A percentile compares a stretch with the other conserved stretches of the same genome.
Conservation (phyloP, 2,888 invertebrate genomes). For the Allacma fusca region DNA sequence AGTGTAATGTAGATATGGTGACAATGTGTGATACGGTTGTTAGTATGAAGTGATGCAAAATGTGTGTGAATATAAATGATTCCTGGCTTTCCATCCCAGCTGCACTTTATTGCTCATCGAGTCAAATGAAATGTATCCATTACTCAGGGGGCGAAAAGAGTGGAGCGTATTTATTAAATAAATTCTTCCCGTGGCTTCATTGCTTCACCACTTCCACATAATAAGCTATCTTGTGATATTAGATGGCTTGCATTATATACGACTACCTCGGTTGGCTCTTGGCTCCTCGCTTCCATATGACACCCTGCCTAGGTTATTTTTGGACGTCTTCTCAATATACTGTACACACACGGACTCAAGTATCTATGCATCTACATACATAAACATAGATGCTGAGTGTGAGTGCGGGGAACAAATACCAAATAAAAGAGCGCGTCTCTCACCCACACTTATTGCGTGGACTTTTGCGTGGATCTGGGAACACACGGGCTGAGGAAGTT, state of each 20-base stretch:
- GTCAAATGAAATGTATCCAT: constrained; percentile 36
- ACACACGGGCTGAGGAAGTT: neutral
- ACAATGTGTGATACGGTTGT: neutral
- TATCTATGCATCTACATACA: no score
- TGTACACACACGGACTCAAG: no score
- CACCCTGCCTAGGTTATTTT: no score
- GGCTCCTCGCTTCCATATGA: no score
- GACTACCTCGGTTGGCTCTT: no score
- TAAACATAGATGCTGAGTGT: no score
- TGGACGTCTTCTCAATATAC: no score
- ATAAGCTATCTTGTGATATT: neutral
- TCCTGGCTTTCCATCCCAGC: constrained; percentile 7
- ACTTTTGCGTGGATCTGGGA: neutral
- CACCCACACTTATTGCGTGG: no score
- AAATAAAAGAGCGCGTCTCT: no score
- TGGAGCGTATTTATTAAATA: constrained; percentile 26
- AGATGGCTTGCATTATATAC: no score
- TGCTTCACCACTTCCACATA: constrained; percentile 1
- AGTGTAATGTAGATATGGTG: neutral
- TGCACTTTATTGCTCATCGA: constrained; percentile 31
- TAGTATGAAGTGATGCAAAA: neutral
- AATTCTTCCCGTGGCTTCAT: neutral
- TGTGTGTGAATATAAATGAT: constrained; percentile 13
- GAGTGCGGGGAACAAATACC: no score
- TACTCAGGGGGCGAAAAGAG: constrained; percentile 19